Evolutionary conservation across 1,140 invertebrate genomes (phyloP).

Genomic region (Drosophila athabasca): DNA sequence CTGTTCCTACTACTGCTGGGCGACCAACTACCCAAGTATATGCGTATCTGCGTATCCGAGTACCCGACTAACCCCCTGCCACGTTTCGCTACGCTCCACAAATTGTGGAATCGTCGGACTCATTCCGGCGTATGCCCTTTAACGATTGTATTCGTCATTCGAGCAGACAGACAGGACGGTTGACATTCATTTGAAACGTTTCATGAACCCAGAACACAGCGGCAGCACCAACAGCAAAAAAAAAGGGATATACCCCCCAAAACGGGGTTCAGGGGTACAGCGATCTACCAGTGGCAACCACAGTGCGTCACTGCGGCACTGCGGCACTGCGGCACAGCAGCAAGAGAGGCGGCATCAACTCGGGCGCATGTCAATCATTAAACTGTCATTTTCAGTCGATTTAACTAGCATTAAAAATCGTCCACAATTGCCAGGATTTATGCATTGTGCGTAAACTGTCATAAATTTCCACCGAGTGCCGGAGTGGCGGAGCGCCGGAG

Average conservation of each 20-base stretch:
- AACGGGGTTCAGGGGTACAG: slow-evolving; percentile 39
- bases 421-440: slow-evolving; percentile 79
- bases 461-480: slow-evolving; percentile 67
- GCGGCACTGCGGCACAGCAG: not conserved
- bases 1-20: slow-evolving; percentile 3
- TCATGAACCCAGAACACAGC: slow-evolving; percentile 35
- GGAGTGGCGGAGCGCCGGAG: too few relatives aligned
- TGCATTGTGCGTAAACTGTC: slow-evolving; percentile 75
- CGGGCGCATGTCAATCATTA: slow-evolving; percentile 78
- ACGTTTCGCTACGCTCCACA: slow-evolving; percentile 63
- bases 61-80: slow-evolving; percentile 41
- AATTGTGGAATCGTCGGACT: slow-evolving; percentile 53
- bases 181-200: slow-evolving; percentile 78
- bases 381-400: slow-evolving; percentile 82
- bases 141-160: slow-evolving; percentile 81
- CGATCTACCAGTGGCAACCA: slow-evolving; percentile 47
- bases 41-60: slow-evolving; percentile 19
- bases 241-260: slow-evolving; percentile 31
- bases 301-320: slow-evolving; percentile 12
- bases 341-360: slow-evolving; percentile 30
- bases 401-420: slow-evolving; percentile 82
- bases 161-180: slow-evolving; percentile 61
- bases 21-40: slow-evolving; percentile 49
- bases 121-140: slow-evolving; percentile 77
- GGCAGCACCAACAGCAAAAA: slow-evolving; percentile 1